Percentiles rank a stretch among this genome's conserved stretches.
These are phyloP conservation scores for Mustela lutreola DNA, from an alignment of 2,113 vertebrate species.

Conservation along the genomic window DNA sequence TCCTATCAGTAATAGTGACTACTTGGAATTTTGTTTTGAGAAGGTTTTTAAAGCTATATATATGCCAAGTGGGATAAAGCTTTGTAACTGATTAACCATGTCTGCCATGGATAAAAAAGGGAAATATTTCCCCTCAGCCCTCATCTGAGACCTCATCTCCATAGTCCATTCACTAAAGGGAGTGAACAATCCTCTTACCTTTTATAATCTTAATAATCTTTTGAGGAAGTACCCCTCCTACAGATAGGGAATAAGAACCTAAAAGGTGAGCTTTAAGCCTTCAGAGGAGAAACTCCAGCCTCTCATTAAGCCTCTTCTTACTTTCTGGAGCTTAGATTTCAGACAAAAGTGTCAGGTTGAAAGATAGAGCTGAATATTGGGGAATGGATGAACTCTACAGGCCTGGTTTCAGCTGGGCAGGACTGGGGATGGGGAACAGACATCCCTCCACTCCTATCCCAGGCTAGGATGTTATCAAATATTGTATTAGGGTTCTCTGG, in stretches of 20 bases:
- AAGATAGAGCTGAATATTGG: background rate
- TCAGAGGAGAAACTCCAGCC: background rate
- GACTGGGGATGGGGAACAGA: background rate
- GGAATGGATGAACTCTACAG: background rate
- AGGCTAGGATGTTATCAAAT: background rate
- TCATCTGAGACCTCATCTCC: background rate
- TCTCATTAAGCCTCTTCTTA: background rate
- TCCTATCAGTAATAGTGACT: background rate
- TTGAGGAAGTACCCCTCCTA: background rate
- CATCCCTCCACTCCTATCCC: background rate
- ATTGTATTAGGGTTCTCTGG: background rate
- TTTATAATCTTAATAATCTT: background rate
- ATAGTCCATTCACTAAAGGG: background rate
- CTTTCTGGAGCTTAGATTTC: conserved; percentile 20
- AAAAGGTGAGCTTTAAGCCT: background rate
- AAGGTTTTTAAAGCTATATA: background rate
- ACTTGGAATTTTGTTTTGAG: background rate
- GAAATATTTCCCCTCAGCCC: background rate
- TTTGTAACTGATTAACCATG: background rate
- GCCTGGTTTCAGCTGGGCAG: background rate
- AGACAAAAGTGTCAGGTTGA: conserved; percentile 16
- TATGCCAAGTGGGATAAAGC: background rate
- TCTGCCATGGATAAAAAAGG: background rate
- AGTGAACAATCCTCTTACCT: background rate
- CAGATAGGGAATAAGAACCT: background rate